Base-by-base conservation (phyloP, 2,888 invertebrate genomes). In the Melanchra persicariae region DNA sequence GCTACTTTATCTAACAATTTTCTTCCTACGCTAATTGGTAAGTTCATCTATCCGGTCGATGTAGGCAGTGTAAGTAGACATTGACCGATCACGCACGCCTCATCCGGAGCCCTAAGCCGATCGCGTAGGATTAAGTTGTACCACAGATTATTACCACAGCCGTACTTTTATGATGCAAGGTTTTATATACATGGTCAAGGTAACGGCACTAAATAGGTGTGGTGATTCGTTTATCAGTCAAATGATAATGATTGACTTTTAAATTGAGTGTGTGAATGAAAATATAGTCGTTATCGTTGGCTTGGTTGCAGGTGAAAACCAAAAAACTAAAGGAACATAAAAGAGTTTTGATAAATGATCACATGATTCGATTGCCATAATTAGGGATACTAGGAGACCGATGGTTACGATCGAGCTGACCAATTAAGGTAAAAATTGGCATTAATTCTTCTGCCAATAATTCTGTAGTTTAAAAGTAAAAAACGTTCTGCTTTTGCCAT, bases 1-100 rank as follows among this genome's bases (percentile, higher is more conserved):
- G n/a, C 34, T 34, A 26, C 24, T 30, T 3, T 26, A 37, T n/a
- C 66, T 12, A 24, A 17, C 1, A 37, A 37, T 37, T n/a, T 47
- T 65, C 65, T 65, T 63, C 43, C 40, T 43, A 63, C 51, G 15
- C 30, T 62, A 63, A 52, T 68, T 43, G 19, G 47, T 54, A 34
- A 60, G 17, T 58, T 43, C 40, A 34, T 12, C 15, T 37, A 26
- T 19, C 22, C 34, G 7, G n/a, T 43, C 22, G 37, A 26, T 19
- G 19, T 24, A 49, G 9, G 9, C n/a, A 45, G 26, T 52, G 0
- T 61, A 54, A 55, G 9, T 17, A 55, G 67, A 70, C 66, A 70
- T 62, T 52, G 70, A 79, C 52, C 64, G 70, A 74, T 70, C 58
- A 37, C 40, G 40, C 58, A 37, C 40, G 40, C 34, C 34, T 47